Evolutionary conservation across 2,888 invertebrate genomes (phyloP), one percentile per base, ranked within the genome.

Genomic region (Epinotia demarniana): DNA sequence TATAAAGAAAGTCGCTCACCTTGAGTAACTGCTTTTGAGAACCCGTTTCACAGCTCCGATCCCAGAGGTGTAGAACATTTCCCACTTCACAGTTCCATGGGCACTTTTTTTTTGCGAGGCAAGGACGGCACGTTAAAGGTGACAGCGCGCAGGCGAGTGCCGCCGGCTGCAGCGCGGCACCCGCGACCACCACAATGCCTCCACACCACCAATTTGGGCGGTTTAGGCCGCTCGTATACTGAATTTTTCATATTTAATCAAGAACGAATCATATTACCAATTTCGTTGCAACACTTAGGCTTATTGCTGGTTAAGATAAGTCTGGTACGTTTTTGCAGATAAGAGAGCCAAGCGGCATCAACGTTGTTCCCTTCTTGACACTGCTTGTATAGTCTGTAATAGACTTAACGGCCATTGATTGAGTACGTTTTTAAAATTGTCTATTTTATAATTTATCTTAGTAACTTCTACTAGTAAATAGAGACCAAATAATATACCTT

Each of bases 141-240:
- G 75, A 64, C 70, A 75, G 60, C 39, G 9, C 69, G 18, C 53
- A 27, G 53, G 11, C 46, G 70, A 64, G 70, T 27, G 75, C 53
- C 66, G 61, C 53, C 18, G 39, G 69, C 12, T 19, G 57, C 49
- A 55, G 39, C 53, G 23, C 12, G 46, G 55, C 62, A 39, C 33
- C 19, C 39, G 57, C 64, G 39, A n/a, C 58, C 69, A 33, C 64
- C 57, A 19, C 57, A 8, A 39, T 70, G 57, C 75, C 75, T 68
- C 68, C 68, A 57, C 61, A 60, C 53, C 64, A 70, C 70, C 53
- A 66, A 70, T 43, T 75, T 66, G 75, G 75, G 75, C 39, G 70
- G 70, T 71, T 60, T 58, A 58, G 58, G 46, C 72, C 39, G 57
- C 43, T 43, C 39, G 57, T 18, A 16, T 23, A 49, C 64, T 27